phyloP scores from a whole-genome alignment of 2,888 invertebrate species.

The Drosophila ustulata region DNA sequence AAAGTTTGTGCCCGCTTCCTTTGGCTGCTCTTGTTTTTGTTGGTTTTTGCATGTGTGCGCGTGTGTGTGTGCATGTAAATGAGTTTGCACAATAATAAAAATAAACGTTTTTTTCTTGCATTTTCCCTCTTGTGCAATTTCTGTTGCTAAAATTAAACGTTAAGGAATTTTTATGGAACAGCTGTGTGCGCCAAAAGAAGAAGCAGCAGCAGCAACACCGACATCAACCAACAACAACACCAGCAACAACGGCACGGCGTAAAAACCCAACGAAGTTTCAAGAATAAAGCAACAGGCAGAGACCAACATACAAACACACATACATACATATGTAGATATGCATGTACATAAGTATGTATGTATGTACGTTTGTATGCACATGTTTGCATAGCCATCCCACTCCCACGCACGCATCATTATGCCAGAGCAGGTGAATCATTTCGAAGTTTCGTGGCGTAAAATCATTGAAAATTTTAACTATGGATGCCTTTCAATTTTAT shows the following conservation, averaged over 20 bases:
- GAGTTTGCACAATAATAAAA: conserved; percentile 66
- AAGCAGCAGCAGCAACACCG: conserved; percentile 29
- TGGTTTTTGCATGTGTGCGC: conserved; percentile 9
- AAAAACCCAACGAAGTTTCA: conserved; percentile 64
- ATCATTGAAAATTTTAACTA: conserved; percentile 36
- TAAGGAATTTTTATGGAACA: conserved; percentile 77
- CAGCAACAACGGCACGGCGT: conserved; percentile 21
- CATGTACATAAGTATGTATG: background rate
- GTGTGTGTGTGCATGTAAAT: conserved; percentile 55
- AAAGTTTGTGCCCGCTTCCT: conserved; percentile 61
- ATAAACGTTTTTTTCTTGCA: conserved; percentile 60
- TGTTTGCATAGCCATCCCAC: conserved; percentile 51
- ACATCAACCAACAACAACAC: conserved; percentile 16
- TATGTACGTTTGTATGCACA: background rate
- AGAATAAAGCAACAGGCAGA: conserved; percentile 60
- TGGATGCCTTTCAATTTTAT: conserved; percentile 16
- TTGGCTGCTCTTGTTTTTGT: conserved; percentile 44
- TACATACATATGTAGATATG: conserved; percentile 1
- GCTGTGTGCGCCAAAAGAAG: conserved; percentile 62
- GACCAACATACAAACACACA: conserved; percentile 18
- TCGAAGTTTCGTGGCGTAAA: conserved; percentile 37
- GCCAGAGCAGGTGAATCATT: conserved; percentile 59
- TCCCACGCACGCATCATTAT: conserved; percentile 47
- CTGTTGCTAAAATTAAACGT: conserved; percentile 63
- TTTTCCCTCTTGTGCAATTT: conserved; percentile 64